Evolutionary conservation across 2,113 vertebrate genomes (phyloP), one percentile per base, ranked within the genome.

Genomic region (Caranx melampygus): DNA sequence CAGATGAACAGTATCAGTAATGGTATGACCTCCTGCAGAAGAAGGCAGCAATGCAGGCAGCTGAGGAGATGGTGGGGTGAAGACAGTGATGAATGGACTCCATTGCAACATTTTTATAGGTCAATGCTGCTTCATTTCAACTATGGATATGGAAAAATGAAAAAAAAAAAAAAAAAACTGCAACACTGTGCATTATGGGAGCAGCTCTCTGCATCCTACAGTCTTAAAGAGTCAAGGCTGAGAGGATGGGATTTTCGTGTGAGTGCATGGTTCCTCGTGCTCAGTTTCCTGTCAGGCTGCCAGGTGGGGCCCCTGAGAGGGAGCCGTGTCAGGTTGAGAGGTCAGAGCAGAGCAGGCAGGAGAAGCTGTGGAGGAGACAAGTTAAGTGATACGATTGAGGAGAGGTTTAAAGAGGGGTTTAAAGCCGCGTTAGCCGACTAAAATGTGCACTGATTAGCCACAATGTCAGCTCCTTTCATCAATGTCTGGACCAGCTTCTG

Each of bases 61-160:
- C 82, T 40, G 75, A 44, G 37, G 26, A 69, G 77, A 61, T 10
- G 0, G 11, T 35, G 0, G 40, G 63, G 40, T 61, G 61, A 63
- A 51, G 67, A 67, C 66, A 42, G 44, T 81, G 84, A 88, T 83
- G 51, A 79, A 89, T 86, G 51, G 7, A 42, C 34, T 54, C 49
- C 26, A 47, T n/a, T 58, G 72, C 18, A 61, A 52, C 3, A 49
- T 85, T 51, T 87, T 91, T 85, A 68, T 83, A 72, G 78, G 80
- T 75, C 75, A 82, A 26, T 51, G 26, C 59, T 10, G 40, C 45
- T 11, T 52, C 15, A 42, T 62, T 87, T 84, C 57, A 77, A 52
- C 75, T 54, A 54, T 67, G 66, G 54, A 81, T 47, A n/a, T 26
- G 45, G 15, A 35, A 59, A 37, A 55, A 13, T n/a, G 0, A 5